Evolutionary conservation across 1,140 invertebrate species (phyloP).

Genomic region (Pachyrhynchus sulphureomaculatus): DNA sequence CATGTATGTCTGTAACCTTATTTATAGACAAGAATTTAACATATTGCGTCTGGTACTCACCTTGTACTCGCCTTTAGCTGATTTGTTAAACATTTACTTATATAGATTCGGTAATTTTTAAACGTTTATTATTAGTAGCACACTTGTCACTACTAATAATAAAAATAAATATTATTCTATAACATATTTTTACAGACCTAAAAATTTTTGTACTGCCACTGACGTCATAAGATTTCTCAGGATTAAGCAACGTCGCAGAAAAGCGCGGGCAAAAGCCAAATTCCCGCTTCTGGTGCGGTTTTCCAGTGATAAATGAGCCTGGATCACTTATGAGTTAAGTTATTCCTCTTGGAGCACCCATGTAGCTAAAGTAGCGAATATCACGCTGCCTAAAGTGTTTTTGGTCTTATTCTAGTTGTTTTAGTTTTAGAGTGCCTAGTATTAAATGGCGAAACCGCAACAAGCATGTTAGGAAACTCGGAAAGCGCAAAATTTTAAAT

Average conservation of each 20-base stretch:
- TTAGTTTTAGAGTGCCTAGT: not conserved
- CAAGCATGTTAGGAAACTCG: not conserved
- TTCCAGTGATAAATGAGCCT: conserved; percentile 3
- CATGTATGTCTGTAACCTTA: no score
- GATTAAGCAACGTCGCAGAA: conserved; percentile 2
- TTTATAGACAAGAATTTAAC: no score
- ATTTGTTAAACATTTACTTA: no score
- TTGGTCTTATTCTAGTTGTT: conserved; percentile 1
- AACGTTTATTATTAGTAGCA: not conserved
- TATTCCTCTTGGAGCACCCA: conserved; percentile 1
- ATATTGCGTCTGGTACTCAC: no score
- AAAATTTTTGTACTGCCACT: not conserved
- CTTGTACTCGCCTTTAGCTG: no score
- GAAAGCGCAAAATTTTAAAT: no score
- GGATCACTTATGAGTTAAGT: conserved; percentile 8
- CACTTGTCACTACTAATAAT: not conserved
- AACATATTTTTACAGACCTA: not conserved
- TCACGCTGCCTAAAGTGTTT: not conserved
- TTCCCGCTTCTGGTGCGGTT: conserved; percentile 1
- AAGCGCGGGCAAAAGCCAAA: not conserved
- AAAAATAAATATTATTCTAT: not conserved
- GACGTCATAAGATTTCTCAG: not conserved
- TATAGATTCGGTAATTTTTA: no score
- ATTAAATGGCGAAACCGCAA: conserved; percentile 1
- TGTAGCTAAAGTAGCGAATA: conserved; percentile 5